phyloP scores from a whole-genome alignment of 2,113 vertebrate genomes.

The Ptychochromis oligacanthus region DNA sequence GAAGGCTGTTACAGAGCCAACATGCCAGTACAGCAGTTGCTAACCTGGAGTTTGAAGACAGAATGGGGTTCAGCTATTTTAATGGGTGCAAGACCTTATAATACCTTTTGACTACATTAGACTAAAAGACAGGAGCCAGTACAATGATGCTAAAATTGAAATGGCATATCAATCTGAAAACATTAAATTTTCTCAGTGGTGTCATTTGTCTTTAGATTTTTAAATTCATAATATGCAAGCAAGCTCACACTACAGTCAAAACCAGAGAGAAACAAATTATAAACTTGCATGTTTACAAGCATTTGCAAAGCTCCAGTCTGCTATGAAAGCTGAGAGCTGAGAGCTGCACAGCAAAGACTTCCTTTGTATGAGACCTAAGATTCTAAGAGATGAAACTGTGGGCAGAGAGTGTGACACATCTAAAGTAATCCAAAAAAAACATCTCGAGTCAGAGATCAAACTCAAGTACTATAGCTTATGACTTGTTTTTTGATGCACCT shows the following conservation, averaged over 20 bases:
- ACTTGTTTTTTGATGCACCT: neutral
- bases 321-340: neutral
- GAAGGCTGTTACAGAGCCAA: neutral
- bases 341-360: neutral
- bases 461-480: neutral
- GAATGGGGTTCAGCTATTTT: too few relatives aligned
- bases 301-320: neutral
- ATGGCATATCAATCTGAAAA: too few relatives aligned
- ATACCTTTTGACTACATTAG: neutral
- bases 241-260: too few relatives aligned
- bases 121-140: neutral
- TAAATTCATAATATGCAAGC: too few relatives aligned
- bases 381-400: neutral
- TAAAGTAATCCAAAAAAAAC: neutral
- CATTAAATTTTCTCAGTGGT: too few relatives aligned
- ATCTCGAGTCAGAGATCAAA: neutral
- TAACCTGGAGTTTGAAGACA: too few relatives aligned
- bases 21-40: neutral
- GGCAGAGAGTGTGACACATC: neutral
- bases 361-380: neutral
- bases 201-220: too few relatives aligned
- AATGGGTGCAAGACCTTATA: neutral
- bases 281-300: neutral
- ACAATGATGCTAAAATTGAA: too few relatives aligned
- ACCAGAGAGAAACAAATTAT: neutral